Conservation (phyloP, 2,888 invertebrate species). For the Himalopsyche japonica region DNA sequence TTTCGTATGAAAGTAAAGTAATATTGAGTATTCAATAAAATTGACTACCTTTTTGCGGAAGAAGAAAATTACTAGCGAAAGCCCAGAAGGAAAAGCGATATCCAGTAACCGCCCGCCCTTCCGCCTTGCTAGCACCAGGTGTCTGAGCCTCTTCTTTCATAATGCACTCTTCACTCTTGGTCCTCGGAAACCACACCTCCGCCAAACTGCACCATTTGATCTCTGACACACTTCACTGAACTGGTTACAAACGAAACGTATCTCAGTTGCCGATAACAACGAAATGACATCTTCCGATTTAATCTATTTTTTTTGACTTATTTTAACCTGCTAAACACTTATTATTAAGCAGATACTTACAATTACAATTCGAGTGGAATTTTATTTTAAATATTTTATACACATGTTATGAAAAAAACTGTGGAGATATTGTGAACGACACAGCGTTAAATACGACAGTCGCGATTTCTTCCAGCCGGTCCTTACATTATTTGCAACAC, state of each 20-base stretch:
- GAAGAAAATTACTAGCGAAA: constrained; percentile 40
- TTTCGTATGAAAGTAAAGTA: too few relatives aligned
- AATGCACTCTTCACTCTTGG: constrained; percentile 13
- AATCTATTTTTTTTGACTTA: too few relatives aligned
- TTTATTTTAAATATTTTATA: too few relatives aligned
- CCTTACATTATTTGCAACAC: not conserved
- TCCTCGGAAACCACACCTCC: not conserved
- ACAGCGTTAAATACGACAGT: too few relatives aligned
- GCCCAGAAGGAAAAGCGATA: constrained; percentile 41
- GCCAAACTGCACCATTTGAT: not conserved
- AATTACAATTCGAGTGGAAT: too few relatives aligned
- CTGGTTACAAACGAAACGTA: not conserved
- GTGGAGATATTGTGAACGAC: too few relatives aligned
- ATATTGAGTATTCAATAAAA: too few relatives aligned
- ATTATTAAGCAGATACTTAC: too few relatives aligned
- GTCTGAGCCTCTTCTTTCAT: constrained; percentile 37
- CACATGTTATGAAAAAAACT: too few relatives aligned
- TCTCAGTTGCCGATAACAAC: not conserved
- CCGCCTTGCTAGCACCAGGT: constrained; percentile 32
- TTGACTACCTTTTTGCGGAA: constrained; percentile 36
- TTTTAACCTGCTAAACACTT: too few relatives aligned
- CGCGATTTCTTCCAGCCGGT: too few relatives aligned
- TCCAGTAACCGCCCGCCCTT: constrained; percentile 36
- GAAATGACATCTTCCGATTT: not conserved
- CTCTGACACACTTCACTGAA: not conserved